Conservation (phyloP, 2,888 invertebrate species). For the Adela reaumurella region DNA sequence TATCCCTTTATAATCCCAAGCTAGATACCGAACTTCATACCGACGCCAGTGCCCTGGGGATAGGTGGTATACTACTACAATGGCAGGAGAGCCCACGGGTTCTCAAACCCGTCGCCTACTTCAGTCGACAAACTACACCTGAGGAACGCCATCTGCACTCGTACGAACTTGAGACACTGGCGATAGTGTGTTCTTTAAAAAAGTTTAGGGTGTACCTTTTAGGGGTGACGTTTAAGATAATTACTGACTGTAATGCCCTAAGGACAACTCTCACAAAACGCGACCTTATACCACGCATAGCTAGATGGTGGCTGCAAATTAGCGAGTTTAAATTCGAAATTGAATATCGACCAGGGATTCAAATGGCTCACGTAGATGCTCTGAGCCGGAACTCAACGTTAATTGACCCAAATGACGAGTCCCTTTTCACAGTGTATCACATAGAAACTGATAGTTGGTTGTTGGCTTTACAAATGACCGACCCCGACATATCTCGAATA, state of each 20-base stretch:
- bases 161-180: too few relatives aligned
- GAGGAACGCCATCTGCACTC: too few relatives aligned
- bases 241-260: slow-evolving; percentile 14
- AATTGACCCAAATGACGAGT: too few relatives aligned
- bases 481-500: too few relatives aligned
- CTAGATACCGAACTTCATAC: slow-evolving; percentile 19
- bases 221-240: slow-evolving; percentile 13
- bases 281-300: background rate
- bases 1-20: slow-evolving; percentile 19
- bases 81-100: too few relatives aligned
- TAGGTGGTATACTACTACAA: slow-evolving; percentile 19
- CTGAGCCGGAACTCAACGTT: slow-evolving; percentile 11
- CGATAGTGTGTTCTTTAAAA: slow-evolving; percentile 12
- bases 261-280: slow-evolving; percentile 3
- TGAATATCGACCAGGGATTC: slow-evolving; percentile 11
- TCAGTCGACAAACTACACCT: too few relatives aligned
- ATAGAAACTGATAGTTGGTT: too few relatives aligned
- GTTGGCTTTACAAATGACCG: too few relatives aligned
- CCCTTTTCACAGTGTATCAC: too few relatives aligned
- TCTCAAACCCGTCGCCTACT: too few relatives aligned
- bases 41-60: slow-evolving; percentile 18
- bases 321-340: slow-evolving; percentile 10
- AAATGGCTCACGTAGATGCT: slow-evolving; percentile 20
- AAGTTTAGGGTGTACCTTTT: slow-evolving; percentile 13
- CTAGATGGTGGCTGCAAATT: background rate